A percentile compares a stretch with the other conserved stretches of the same genome.
These are phyloP conservation scores for Nymphicus hollandicus DNA, from an alignment of 2,113 vertebrate genomes.

Conservation along the genomic window DNA sequence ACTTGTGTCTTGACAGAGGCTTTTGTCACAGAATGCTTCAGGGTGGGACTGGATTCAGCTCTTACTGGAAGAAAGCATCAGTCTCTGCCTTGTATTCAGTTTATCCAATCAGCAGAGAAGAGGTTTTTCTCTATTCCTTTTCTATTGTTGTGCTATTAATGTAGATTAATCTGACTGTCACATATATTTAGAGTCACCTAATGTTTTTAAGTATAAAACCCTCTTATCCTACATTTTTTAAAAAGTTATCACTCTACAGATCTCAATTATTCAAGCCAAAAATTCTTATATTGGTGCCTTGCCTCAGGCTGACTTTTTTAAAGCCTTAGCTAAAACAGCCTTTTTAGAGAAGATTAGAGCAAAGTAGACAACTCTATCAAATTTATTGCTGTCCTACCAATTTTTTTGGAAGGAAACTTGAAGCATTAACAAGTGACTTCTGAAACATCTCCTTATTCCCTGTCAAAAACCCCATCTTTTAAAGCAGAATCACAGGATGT, in stretches of 20 bases:
- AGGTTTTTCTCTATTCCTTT: neutral
- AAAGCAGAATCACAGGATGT: neutral
- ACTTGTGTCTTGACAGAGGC: neutral
- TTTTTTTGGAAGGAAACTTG: neutral
- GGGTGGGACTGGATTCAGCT: neutral
- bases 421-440: neutral
- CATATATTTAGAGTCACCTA: neutral
- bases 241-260: neutral
- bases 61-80: neutral
- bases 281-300: neutral
- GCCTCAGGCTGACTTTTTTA: neutral
- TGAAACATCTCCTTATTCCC: neutral
- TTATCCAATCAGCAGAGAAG: neutral
- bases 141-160: neutral
- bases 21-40: neutral
- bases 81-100: neutral
- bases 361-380: slow-evolving; percentile 10
- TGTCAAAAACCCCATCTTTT: neutral
- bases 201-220: neutral
- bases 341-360: slow-evolving; percentile 21
- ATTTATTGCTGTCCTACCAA: neutral
- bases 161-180: neutral
- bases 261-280: neutral
- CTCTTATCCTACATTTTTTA: neutral
- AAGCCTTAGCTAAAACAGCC: neutral